Evolutionary conservation across 2,888 invertebrate species (phyloP).

Genomic region (Dugesia japonica): DNA sequence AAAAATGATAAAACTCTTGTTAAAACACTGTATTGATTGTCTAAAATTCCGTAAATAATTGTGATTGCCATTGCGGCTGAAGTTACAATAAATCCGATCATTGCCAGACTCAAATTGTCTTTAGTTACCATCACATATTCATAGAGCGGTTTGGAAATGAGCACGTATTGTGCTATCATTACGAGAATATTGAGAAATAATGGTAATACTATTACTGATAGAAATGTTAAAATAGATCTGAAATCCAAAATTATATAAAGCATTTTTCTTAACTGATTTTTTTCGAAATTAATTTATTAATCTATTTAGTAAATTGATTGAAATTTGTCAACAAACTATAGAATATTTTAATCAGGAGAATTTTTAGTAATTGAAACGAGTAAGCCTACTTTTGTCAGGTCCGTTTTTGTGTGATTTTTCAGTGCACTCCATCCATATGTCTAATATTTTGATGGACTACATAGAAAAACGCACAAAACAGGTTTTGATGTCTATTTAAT

Average conservation of each 20-base stretch:
- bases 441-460: no score
- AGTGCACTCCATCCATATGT: no score
- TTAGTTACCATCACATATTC: background rate
- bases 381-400: no score
- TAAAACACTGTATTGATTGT: background rate
- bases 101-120: background rate
- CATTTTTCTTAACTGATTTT: background rate
- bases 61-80: background rate
- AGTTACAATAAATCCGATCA: constrained; percentile 1
- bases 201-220: background rate
- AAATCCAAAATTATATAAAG: background rate
- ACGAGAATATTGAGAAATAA: constrained; percentile 2
- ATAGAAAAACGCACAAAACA: no score
- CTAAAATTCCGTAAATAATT: background rate
- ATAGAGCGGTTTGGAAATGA: background rate
- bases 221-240: constrained; percentile 7
- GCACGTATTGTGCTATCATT: background rate
- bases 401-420: no score
- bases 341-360: no score
- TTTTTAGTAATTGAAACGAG: no score
- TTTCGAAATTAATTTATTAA: background rate
- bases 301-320: no score
- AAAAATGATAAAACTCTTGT: background rate
- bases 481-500: no score
- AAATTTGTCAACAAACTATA: no score